These are phyloP conservation scores for Eristalinus sepulchralis DNA, from an alignment of 2,888 invertebrate species.

Conservation along the genomic window DNA sequence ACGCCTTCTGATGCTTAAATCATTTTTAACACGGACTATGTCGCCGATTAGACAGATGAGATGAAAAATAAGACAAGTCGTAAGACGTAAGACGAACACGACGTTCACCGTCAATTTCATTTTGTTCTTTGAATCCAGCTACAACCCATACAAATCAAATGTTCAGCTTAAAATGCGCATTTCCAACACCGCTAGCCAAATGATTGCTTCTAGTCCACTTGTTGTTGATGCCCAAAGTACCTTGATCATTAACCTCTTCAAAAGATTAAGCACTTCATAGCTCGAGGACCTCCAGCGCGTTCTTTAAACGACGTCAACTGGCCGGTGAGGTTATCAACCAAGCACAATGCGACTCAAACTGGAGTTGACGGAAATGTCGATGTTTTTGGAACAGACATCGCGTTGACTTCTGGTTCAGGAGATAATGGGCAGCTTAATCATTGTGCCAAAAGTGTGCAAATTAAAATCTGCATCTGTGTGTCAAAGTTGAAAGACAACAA, in stretches of 20 bases:
- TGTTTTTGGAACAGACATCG: not conserved
- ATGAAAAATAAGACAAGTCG: too few relatives aligned
- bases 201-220: not conserved
- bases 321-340: not conserved
- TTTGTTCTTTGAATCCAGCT: too few relatives aligned
- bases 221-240: not conserved
- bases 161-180: too few relatives aligned
- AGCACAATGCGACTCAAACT: not conserved
- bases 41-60: too few relatives aligned
- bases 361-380: not conserved
- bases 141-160: too few relatives aligned
- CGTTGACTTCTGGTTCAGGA: not conserved
- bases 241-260: not conserved
- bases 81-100: too few relatives aligned
- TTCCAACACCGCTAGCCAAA: too few relatives aligned
- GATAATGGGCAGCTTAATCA: not conserved
- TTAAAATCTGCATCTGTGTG: not conserved
- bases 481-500: not conserved
- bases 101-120: too few relatives aligned
- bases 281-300: not conserved
- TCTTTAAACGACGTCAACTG: not conserved
- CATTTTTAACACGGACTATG: too few relatives aligned
- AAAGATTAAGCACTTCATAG: not conserved
- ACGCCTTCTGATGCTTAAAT: too few relatives aligned
- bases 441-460: not conserved